Base-by-base conservation (phyloP, 2,888 invertebrate genomes). In the Acleris sparsana region DNA sequence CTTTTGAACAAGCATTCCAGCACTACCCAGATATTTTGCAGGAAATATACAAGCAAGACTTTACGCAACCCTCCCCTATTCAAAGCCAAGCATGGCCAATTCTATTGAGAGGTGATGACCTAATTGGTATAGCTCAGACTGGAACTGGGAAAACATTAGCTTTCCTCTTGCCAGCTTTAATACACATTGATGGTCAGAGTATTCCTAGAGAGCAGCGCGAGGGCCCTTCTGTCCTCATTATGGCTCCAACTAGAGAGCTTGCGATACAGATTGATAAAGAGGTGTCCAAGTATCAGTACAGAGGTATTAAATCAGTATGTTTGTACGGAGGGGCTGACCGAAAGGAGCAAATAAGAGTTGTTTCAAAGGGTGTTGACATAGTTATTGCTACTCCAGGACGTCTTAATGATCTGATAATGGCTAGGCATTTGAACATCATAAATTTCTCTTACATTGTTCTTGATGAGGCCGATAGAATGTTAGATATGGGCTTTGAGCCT, bases 121-220 rank as follows among this genome's bases (percentile, higher is more conserved):
- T 99, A 82, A 99, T 99, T 83, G 99, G 99, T 9, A 99, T 99
- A 72, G 99, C 99, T 0, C 99, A 98, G 89, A 98, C 98, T 6
- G 97, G 97, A 63, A 97, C 97, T 18, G 98, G 98, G 0, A 99
- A 99, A 91, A 99, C 99, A 0, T 91, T 99, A 64, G 99, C 98
- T 0, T 99, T 98, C 80, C 89, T 99, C 1, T 84, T 99, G 62
- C 99, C 99, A 9, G 99, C 98, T 13, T 93, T 99, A 74, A 96
- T 99, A 72, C 99, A 99, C 80, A 98, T 98, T 69, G 97, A 98
- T 71, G 95, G 95, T 1, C 99, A 99, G 85, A 92, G 93, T 25
- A 93, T 93, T n/a, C 96, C 97, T 0, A 91, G 96, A 43, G 93
- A 94, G 0, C 81, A 97, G 74, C 92, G 98, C 22, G 93, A 92